phyloP scores from a whole-genome alignment of 2,797 vertebrate genomes.

The Artibeus lituratus region DNA sequence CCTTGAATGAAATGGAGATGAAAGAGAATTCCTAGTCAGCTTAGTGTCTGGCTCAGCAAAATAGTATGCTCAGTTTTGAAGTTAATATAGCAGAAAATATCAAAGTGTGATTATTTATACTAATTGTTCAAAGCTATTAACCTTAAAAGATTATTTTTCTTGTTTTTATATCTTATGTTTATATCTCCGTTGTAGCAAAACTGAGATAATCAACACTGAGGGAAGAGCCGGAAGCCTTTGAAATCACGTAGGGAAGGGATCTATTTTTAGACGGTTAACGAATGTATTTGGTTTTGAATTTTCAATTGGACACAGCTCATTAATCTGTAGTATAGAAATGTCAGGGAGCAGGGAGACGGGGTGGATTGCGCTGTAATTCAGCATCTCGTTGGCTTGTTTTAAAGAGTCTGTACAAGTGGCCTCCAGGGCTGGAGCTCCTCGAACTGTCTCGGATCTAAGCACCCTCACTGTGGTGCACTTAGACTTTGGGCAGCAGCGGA shows the following conservation, averaged over 20 bases:
- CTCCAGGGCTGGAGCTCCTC: not conserved
- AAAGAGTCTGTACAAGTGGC: not conserved
- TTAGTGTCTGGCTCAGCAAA: conserved; percentile 36
- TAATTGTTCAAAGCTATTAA: conserved; percentile 74
- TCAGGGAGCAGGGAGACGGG: conserved; percentile 6
- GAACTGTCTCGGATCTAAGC: not conserved
- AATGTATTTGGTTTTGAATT: conserved; percentile 58
- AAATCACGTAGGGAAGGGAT: not conserved
- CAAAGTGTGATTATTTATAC: conserved; percentile 65
- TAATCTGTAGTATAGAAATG: conserved; percentile 28
- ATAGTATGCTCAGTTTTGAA: conserved; percentile 38
- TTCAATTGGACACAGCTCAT: conserved; percentile 55
- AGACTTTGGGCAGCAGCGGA: not conserved
- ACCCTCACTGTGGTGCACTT: accelerated
- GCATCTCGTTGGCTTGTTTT: conserved; percentile 19
- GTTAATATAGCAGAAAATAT: conserved; percentile 73
- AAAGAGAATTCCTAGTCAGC: conserved; percentile 2
- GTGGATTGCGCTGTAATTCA: conserved; percentile 9
- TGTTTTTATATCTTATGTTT: conserved; percentile 36
- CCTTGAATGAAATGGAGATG: not conserved
- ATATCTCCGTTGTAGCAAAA: conserved; percentile 41
- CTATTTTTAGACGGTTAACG: conserved; percentile 58
- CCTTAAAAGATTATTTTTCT: conserved; percentile 56
- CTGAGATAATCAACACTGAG: conserved; percentile 41
- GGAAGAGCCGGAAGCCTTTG: conserved; percentile 43